phyloP scores from a whole-genome alignment of 2,797 vertebrate species.

The Argya squamiceps region DNA sequence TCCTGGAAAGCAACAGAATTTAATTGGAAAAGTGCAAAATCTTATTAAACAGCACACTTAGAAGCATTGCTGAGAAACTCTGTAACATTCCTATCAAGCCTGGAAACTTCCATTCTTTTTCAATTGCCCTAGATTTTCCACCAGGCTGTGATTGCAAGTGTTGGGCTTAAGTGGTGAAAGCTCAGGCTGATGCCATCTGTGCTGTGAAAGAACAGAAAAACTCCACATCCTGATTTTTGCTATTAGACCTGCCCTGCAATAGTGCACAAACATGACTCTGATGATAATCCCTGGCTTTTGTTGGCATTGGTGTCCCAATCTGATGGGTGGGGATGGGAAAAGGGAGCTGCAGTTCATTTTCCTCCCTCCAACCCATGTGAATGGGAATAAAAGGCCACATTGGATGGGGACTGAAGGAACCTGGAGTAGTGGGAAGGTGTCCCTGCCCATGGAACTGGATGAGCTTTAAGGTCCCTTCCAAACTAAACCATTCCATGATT shows the following conservation, averaged over 20 bases:
- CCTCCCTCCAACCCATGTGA: not conserved
- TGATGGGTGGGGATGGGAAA: not conserved
- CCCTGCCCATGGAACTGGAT: not conserved
- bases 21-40: not conserved
- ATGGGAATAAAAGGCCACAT: not conserved
- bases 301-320: not conserved
- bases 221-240: constrained; percentile 18
- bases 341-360: not conserved
- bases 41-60: not conserved
- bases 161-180: constrained; percentile 19
- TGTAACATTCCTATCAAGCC: not conserved
- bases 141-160: not conserved
- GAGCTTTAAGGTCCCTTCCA: not conserved
- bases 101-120: not conserved
- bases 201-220: constrained; percentile 42
- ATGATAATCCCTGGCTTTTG: constrained; percentile 3
- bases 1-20: not conserved
- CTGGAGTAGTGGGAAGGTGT: not conserved
- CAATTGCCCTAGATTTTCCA: constrained; percentile 12
- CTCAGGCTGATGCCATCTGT: constrained; percentile 56
- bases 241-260: not conserved
- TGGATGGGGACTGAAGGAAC: not conserved
- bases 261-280: constrained; percentile 16
- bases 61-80: not conserved
- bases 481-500: rapidly evolving